Evolutionary conservation across 2,888 invertebrate genomes (phyloP), one percentile per base, ranked within the genome.

Genomic region (Erebia epiphron): DNA sequence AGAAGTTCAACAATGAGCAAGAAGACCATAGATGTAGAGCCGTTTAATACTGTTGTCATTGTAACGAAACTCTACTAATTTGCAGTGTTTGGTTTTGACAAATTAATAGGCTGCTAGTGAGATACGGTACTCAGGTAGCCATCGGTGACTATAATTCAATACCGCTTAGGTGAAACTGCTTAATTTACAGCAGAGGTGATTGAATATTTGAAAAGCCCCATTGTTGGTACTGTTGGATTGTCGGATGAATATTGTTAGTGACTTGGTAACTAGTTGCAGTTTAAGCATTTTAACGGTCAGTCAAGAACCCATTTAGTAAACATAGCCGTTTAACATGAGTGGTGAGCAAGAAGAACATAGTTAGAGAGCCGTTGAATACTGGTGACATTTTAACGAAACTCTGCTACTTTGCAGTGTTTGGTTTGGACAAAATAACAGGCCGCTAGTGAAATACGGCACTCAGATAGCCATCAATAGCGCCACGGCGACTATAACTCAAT

Each of bases 141-240:
- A 91, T 91, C 85, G 83, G 83, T 84, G 83, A 83, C 88, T 88
- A 91, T 92, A 89, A 90, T 88, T 92, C 91, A 92, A 89, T 88
- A 90, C 85, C 91, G 86, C 84, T 90, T 88, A 87, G 88, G 89
- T 90, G 90, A 87, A 90, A 91, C 91, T 90, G 88, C 85, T 87
- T 90, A 90, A 91, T 92, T 92, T 90, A 87, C 90, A 90, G 91
- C 89, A 89, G 89, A 91, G 90, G 89, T 89, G 90, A 90, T 91
- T 89, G 88, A 90, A 86, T n/a, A n/a, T n/a, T n/a, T n/a, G n/a
- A n/a, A n/a, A 86, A 88, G 86, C 85, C 83, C 86, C 41, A 41
- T 61, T 60, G 60, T 35, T 26, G 50, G 11, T 10, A 21, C 50
- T 5, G 35, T 0, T 35, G 35, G 35, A 5, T 35, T 35, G 35